A percentile compares a stretch with the other conserved stretches of the same genome.
Conservation (phyloP, 2,113 vertebrate species). For the Sphyrna mokarran region DNA sequence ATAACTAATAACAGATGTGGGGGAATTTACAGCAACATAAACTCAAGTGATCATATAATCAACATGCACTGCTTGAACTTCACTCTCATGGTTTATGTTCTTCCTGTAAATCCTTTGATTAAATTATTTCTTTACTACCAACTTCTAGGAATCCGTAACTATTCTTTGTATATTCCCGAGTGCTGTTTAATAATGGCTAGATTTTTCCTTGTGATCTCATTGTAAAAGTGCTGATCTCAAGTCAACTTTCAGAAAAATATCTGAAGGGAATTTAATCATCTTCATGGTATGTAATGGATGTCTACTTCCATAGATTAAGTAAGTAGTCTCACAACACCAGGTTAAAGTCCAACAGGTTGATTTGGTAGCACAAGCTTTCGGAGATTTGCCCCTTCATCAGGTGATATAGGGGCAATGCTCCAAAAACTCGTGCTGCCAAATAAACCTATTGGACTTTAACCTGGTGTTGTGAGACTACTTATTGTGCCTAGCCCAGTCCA, state of each 20-base stretch:
- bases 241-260: not conserved
- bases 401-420: too few species aligned
- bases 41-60: slow-evolving; percentile 3
- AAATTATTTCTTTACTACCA: slow-evolving; percentile 9
- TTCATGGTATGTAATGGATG: not conserved
- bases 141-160: not conserved
- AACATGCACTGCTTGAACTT: not conserved
- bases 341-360: too few species aligned
- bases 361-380: too few species aligned
- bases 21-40: not conserved
- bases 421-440: too few species aligned
- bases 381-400: too few species aligned
- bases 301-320: not conserved
- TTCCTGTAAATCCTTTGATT: not conserved
- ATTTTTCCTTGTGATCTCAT: not conserved
- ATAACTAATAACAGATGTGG: slow-evolving; percentile 23
- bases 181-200: not conserved
- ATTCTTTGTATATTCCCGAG: not conserved
- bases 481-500: too few species aligned
- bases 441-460: too few species aligned
- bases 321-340: too few species aligned
- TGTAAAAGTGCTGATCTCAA: not conserved
- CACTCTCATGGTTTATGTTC: not conserved
- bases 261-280: not conserved
- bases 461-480: too few species aligned